Evolutionary conservation across 37 sponge, comb jelly and placozoan species (phyloP).

Genomic region (Amphimedon queenslandica): DNA sequence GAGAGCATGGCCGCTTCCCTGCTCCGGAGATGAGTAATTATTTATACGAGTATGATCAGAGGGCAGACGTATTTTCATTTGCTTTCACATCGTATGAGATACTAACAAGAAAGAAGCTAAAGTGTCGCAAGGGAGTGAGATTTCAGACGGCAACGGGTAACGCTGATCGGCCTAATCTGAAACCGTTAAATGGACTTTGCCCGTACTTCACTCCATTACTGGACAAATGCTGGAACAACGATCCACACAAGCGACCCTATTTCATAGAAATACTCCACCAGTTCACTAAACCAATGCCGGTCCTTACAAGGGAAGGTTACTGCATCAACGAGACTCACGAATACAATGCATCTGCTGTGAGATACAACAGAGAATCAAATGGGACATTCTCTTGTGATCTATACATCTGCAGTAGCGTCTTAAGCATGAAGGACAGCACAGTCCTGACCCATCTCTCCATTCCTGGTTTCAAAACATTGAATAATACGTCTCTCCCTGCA

Average conservation of each 20-base stretch:
- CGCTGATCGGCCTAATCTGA: conserved; percentile 27
- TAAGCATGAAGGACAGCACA: conserved; percentile 9
- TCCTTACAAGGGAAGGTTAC: conserved; percentile 13
- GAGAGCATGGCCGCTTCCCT: conserved; percentile 41
- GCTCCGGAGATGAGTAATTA: conserved; percentile 60
- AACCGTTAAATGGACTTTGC: conserved; percentile 16
- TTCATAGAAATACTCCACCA: conserved; percentile 21
- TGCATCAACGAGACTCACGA: conserved; percentile 16
- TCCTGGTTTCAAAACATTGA: conserved; percentile 25
- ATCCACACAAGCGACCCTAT: conserved; percentile 48
- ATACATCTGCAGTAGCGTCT: conserved; percentile 40
- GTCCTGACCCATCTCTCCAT: conserved; percentile 25
- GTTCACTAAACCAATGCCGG: conserved; percentile 26
- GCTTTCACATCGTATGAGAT: conserved; percentile 67
- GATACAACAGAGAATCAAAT: conserved; percentile 15
- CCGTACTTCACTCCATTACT: conserved; percentile 41
- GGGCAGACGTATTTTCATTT: conserved; percentile 72
- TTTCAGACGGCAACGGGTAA: background rate
- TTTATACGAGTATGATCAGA: conserved; percentile 49
- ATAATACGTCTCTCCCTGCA: conserved; percentile 10
- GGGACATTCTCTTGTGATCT: conserved; percentile 23
- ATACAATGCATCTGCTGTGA: conserved; percentile 33
- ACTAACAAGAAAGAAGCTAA: conserved; percentile 30
- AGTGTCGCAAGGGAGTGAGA: conserved; percentile 7
- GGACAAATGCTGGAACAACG: conserved; percentile 43